phyloP scores from a whole-genome alignment of 2,888 invertebrate genomes.

The Crematogaster levior region DNA sequence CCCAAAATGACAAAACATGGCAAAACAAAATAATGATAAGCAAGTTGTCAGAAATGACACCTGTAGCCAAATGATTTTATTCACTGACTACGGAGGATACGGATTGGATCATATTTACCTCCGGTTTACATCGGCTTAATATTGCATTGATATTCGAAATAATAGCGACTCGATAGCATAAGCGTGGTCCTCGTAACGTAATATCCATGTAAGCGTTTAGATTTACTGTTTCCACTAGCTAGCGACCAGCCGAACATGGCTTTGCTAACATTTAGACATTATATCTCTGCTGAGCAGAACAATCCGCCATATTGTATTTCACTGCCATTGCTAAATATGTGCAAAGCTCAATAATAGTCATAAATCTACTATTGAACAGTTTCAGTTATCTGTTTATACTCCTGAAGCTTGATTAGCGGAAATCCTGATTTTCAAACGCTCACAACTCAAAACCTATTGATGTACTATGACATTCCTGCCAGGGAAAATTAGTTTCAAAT shows the following conservation, averaged over 20 bases:
- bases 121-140: constrained; percentile 69
- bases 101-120: constrained; percentile 50
- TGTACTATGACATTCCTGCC: not conserved
- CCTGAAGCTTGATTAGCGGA: not conserved
- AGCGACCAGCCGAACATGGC: constrained; percentile 31
- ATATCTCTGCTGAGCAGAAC: constrained; percentile 26
- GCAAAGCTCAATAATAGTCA: constrained; percentile 13
- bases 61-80: constrained; percentile 65
- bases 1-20: constrained; percentile 31
- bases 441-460: not conserved
- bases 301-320: constrained; percentile 43
- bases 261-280: constrained; percentile 24
- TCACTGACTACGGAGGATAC: constrained; percentile 16
- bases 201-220: constrained; percentile 50
- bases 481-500: not conserved
- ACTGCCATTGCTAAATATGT: constrained; percentile 41
- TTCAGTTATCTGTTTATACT: not conserved
- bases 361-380: constrained; percentile 6
- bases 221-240: constrained; percentile 59
- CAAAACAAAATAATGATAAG: constrained; percentile 32
- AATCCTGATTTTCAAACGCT: not conserved
- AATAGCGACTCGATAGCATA: constrained; percentile 64
- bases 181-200: constrained; percentile 41
- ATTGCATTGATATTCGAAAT: constrained; percentile 76
- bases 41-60: constrained; percentile 54